Conservation (phyloP, 2,113 vertebrate species). For the Pao palembangensis region DNA sequence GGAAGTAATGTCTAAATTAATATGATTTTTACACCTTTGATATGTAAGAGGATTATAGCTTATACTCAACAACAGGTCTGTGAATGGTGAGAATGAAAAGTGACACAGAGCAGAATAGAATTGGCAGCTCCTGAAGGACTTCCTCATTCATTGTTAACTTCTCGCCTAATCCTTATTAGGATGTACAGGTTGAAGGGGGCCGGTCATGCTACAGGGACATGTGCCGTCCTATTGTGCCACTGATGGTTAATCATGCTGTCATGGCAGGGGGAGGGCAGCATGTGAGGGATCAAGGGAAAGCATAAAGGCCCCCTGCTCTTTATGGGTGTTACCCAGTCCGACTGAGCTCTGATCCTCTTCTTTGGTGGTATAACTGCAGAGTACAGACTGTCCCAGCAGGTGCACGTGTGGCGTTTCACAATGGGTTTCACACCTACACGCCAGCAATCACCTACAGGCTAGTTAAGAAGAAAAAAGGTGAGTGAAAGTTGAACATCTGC, state of each 20-base stretch:
- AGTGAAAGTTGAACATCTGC: background rate
- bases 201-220: conserved; percentile 79
- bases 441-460: conserved; percentile 9
- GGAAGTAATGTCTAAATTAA: conserved; percentile 72
- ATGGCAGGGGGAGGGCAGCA: conserved; percentile 65
- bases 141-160: conserved; percentile 78
- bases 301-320: conserved; percentile 67
- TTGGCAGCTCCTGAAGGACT: conserved; percentile 71
- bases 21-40: conserved; percentile 78
- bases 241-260: conserved; percentile 77
- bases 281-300: conserved; percentile 57
- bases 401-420: conserved; percentile 14
- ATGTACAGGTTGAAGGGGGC: conserved; percentile 74
- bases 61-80: conserved; percentile 70
- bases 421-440: conserved; percentile 14
- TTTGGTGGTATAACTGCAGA: conserved; percentile 35
- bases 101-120: conserved; percentile 71
- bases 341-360: conserved; percentile 39
- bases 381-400: background rate
- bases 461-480: background rate
- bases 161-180: conserved; percentile 79
- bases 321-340: conserved; percentile 58
- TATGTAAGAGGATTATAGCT: conserved; percentile 79
- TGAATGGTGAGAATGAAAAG: conserved; percentile 69
- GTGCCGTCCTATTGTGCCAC: conserved; percentile 72